Evolutionary conservation across 2,888 invertebrate species (phyloP).

Genomic region (Synanthedon tipuliformis): DNA sequence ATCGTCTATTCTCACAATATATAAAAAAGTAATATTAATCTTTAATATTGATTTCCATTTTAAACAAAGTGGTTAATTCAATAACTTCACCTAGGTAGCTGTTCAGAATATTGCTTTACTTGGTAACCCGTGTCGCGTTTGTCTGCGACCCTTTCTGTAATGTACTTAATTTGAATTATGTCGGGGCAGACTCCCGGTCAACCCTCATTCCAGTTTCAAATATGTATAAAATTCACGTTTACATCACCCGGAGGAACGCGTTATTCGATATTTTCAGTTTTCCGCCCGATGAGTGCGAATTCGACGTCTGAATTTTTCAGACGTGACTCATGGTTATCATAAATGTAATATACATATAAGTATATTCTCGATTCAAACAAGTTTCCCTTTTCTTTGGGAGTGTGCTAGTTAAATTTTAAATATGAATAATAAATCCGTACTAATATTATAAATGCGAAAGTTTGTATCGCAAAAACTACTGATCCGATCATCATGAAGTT

Average conservation of each 20-base stretch:
- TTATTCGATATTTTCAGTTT: slow-evolving; percentile 26
- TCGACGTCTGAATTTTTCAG: slow-evolving; percentile 22
- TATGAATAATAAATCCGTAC: too few relatives aligned
- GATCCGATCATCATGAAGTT: too few relatives aligned
- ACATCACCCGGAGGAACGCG: slow-evolving; percentile 22
- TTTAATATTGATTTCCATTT: too few relatives aligned
- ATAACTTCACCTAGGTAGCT: neutral
- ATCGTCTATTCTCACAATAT: too few relatives aligned
- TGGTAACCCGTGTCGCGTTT: neutral
- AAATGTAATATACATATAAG: too few relatives aligned
- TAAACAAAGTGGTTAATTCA: too few relatives aligned
- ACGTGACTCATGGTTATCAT: neutral
- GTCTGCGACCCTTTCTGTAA: slow-evolving; percentile 37
- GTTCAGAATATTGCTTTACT: neutral
- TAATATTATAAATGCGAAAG: too few relatives aligned
- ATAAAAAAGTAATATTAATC: too few relatives aligned
- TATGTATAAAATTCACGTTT: slow-evolving; percentile 47
- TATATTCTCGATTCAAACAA: too few relatives aligned
- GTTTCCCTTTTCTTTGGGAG: too few relatives aligned
- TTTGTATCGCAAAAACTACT: too few relatives aligned
- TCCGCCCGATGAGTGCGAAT: slow-evolving; percentile 26
- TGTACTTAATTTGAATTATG: slow-evolving; percentile 65
- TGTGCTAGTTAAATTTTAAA: too few relatives aligned
- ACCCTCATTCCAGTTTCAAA: slow-evolving; percentile 16
- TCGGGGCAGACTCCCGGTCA: slow-evolving; percentile 33